phyloP scores from a whole-genome alignment of 2,888 invertebrate genomes.

The Heterodera filipjevi region DNA sequence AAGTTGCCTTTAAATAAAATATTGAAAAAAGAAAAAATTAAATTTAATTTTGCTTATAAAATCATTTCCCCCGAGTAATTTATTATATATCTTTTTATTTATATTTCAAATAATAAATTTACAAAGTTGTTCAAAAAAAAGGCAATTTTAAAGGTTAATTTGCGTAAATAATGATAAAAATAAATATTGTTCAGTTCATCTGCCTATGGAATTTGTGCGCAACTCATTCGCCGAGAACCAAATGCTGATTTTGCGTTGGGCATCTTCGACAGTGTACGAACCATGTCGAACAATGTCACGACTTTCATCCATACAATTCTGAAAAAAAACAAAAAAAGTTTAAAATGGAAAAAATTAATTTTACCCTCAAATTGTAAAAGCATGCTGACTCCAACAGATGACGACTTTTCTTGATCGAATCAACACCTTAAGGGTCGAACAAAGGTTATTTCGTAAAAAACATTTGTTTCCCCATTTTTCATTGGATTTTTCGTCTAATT shows the following conservation, averaged over 20 bases:
- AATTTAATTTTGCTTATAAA: too few species aligned
- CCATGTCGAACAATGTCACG: conserved; percentile 4
- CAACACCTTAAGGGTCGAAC: not conserved
- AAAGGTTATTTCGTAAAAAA: too few species aligned
- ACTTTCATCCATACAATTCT: not conserved
- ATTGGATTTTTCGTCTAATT: too few species aligned
- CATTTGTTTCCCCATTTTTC: too few species aligned
- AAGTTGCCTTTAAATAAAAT: too few species aligned
- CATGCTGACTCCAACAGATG: not conserved
- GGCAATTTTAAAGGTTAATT: too few species aligned
- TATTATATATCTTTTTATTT: too few species aligned
- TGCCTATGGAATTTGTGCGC: not conserved
- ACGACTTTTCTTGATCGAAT: not conserved
- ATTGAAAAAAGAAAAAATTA: too few species aligned
- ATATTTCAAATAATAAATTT: too few species aligned
- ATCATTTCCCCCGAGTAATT: too few species aligned
- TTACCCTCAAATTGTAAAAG: not conserved
- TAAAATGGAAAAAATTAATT: not conserved
- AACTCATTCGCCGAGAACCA: not conserved
- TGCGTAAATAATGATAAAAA: not conserved
- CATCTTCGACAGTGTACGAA: not conserved
- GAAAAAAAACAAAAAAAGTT: not conserved
- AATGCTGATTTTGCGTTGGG: not conserved
- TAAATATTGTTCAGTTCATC: not conserved
- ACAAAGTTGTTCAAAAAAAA: too few species aligned